Base-by-base conservation (phyloP, 1,140 invertebrate species). In the Idris sp. region DNA sequence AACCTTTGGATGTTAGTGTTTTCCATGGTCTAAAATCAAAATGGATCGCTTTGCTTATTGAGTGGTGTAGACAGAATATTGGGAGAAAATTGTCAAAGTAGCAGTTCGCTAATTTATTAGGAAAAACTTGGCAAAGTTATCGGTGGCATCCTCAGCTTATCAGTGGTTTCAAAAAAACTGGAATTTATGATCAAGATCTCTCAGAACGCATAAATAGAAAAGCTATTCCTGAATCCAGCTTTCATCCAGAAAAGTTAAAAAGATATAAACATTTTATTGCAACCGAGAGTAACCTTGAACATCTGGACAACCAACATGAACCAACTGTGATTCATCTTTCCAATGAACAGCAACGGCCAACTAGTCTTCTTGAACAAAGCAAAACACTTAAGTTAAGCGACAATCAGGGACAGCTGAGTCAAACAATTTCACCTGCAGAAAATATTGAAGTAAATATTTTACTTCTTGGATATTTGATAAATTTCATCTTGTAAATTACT, bases 191-290 rank as follows among this genome's bases (percentile, higher is more conserved):
- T 53, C 0, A 1, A 10, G 15, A 31, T 26, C 1, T 53, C 1
- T 3, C 35, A 2, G 8, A 5, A 5, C 18, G 49, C 11, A 22
- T 53, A 7, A 53, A 53, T 15, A 51, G 31, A 19, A 1, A 36
- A 13, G 16, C 33, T n/a, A 22, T 36, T 19, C n/a, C 48, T 9
- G 31, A 36, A 18, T 13, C 16, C 4, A 36, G 18, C 7, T 51
- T 36, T 19, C 16, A 51, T 22, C 48, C 48, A n/a, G 48, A 51
- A 36, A 51, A 51, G 25, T 33, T 51, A 22, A 18, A 11, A 51
- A 35, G 48, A 36, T 51, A 36, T 31, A 51, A 36, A 43, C n/a
- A n/a, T n/a, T n/a, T n/a, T n/a, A n/a, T n/a, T n/a, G n/a, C n/a
- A n/a, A n/a, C n/a, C n/a, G n/a, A n/a, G n/a, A n/a, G n/a, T n/a